Conservation (phyloP, 1,140 invertebrate species). For the Dryas iulia region DNA sequence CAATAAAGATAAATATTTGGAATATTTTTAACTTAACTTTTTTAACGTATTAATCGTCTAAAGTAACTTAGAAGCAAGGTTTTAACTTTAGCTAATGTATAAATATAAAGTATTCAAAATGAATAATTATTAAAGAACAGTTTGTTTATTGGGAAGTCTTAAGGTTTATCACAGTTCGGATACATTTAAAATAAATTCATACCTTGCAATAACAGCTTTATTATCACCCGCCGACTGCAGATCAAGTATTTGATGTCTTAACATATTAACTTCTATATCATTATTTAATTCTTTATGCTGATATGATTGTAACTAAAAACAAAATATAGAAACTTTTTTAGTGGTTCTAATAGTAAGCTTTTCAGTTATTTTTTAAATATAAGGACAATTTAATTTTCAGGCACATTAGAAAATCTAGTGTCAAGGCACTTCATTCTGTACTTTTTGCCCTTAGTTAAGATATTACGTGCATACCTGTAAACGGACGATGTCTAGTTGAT, state of each 20-base stretch:
- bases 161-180: no score
- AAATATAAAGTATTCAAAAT: no score
- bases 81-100: no score
- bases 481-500: constrained; percentile 46
- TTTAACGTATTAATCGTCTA: no score
- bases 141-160: no score
- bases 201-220: constrained; percentile 83
- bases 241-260: constrained; percentile 85
- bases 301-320: constrained; percentile 54
- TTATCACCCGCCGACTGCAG: constrained; percentile 83
- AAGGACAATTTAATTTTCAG: background rate
- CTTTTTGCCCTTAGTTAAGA: background rate
- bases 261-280: constrained; percentile 82
- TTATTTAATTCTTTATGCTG: constrained; percentile 56
- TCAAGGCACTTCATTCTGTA: background rate
- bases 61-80: no score
- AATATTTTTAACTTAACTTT: no score
- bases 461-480: constrained; percentile 9
- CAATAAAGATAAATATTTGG: no score
- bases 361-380: no score
- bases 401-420: background rate
- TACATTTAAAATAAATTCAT: background rate
- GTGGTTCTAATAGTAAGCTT: no score
- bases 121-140: no score
- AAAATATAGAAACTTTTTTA: no score